Percentiles rank a stretch among this genome's conserved stretches.
phyloP scores from a whole-genome alignment of 2,113 vertebrate genomes.

The Chloroceryle aenea region DNA sequence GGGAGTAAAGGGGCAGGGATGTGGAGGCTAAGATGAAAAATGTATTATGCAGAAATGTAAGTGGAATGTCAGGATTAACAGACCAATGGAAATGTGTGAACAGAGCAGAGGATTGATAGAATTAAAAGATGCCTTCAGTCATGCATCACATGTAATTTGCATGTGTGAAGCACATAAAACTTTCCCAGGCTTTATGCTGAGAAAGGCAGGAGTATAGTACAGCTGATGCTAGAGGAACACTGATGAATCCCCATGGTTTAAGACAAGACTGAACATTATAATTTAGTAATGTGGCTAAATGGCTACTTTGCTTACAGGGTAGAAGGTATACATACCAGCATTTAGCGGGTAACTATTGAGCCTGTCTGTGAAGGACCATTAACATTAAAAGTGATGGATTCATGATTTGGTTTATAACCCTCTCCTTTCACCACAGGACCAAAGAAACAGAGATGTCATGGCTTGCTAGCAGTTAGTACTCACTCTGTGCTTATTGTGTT shows the following conservation, averaged over 20 bases:
- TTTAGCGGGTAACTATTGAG: neutral
- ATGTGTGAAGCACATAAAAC: neutral
- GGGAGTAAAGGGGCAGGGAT: neutral
- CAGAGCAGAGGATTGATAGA: neutral
- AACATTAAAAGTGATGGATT: neutral
- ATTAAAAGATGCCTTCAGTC: neutral
- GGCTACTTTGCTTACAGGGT: neutral
- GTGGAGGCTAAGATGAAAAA: neutral
- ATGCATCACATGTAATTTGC: neutral
- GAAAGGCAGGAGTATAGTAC: neutral
- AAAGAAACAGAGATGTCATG: neutral
- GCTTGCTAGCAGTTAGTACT: neutral
- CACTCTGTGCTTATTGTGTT: neutral
- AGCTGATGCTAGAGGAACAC: neutral
- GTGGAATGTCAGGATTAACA: neutral
- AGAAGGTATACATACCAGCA: neutral
- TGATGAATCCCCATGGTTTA: neutral
- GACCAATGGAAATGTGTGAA: neutral
- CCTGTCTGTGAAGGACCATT: neutral
- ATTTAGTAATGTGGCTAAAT: neutral
- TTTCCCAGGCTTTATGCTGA: constrained; percentile 1
- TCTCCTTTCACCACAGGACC: neutral
- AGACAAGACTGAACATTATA: neutral
- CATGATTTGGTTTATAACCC: neutral
- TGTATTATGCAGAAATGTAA: neutral